A percentile compares a stretch with the other conserved stretches of the same genome.
Evolutionary conservation across 2,888 invertebrate genomes (phyloP).

Genomic region (Galeopsomyia nigrocyanea): DNA sequence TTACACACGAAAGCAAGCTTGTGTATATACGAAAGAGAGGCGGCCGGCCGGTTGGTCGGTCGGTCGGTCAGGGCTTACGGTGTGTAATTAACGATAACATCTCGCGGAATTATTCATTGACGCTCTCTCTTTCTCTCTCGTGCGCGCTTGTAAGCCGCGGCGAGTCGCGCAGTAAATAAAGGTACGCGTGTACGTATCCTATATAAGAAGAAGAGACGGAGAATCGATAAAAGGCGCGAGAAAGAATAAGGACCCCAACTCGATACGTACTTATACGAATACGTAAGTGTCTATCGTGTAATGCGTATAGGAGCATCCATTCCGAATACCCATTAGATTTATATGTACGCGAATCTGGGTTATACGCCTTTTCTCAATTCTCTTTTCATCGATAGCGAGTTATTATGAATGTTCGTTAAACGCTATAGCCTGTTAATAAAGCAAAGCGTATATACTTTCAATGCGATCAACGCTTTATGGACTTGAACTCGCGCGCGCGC

Average conservation of each 20-base stretch:
- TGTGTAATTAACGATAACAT: slow-evolving; percentile 65
- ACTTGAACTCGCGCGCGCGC: background rate
- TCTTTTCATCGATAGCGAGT: too few relatives aligned
- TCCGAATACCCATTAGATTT: slow-evolving; percentile 30
- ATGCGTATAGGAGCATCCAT: slow-evolving; percentile 1
- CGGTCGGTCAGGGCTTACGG: too few relatives aligned
- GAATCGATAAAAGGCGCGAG: slow-evolving; percentile 5
- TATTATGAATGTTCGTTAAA: slow-evolving; percentile 17
- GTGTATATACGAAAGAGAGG: slow-evolving; percentile 29
- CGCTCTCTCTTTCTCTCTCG: slow-evolving; percentile 18
- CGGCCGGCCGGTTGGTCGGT: slow-evolving; percentile 23
- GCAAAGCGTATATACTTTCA: slow-evolving; percentile 30
- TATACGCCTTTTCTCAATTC: slow-evolving; percentile 31
- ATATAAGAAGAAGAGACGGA: background rate
- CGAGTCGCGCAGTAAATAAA: background rate
- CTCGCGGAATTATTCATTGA: slow-evolving; percentile 64
- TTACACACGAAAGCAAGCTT: slow-evolving; percentile 27
- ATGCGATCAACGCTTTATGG: slow-evolving; percentile 19
- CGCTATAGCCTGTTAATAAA: slow-evolving; percentile 29
- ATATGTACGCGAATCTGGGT: slow-evolving; percentile 31
- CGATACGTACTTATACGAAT: too few relatives aligned
- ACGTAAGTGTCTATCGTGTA: background rate
- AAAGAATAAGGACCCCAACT: slow-evolving; percentile 1
- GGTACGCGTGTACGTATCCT: slow-evolving; percentile 4
- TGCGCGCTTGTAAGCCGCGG: background rate